Percentiles rank a stretch among this genome's conserved stretches.
These are phyloP conservation scores for Haemorhous mexicanus DNA, from an alignment of 2,113 vertebrate species.

Conservation along the genomic window DNA sequence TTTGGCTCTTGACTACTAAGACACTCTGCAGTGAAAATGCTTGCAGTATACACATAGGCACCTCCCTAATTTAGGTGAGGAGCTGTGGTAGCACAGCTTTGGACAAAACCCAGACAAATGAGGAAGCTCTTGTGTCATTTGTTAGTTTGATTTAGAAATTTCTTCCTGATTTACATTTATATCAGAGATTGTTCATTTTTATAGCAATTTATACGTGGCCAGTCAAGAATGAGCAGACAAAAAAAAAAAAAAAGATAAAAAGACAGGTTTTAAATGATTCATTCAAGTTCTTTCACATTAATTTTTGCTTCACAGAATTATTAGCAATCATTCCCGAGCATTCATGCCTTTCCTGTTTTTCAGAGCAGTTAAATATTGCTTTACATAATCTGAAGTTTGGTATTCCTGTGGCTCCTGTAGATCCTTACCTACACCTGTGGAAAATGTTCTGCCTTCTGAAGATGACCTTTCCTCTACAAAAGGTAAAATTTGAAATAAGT, in stretches of 20 bases:
- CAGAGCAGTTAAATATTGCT: not conserved
- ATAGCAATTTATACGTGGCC: not conserved
- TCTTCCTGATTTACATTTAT: not conserved
- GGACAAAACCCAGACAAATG: not conserved
- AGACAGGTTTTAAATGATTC: not conserved
- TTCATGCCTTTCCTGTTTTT: not conserved
- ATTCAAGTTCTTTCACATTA: not conserved
- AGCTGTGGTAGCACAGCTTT: not conserved
- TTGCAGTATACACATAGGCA: not conserved
- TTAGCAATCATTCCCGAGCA: not conserved
- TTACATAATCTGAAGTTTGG: not conserved
- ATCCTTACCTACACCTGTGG: not conserved
- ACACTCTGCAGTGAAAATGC: not conserved
- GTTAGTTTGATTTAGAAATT: not conserved
- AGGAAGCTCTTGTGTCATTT: not conserved
- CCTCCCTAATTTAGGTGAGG: not conserved
- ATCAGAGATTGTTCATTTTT: not conserved
- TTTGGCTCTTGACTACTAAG: not conserved
- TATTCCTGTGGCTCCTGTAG: not conserved
- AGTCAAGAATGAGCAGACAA: not conserved
- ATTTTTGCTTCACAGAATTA: conserved; percentile 12
- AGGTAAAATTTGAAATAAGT: not conserved
- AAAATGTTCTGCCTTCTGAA: not conserved
- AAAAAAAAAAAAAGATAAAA: not conserved
- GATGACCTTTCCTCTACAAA: not conserved